Evolutionary conservation across 1,140 invertebrate species (phyloP), one percentile per base, ranked within the genome.

Genomic region (Paraescarpia echinospica): DNA sequence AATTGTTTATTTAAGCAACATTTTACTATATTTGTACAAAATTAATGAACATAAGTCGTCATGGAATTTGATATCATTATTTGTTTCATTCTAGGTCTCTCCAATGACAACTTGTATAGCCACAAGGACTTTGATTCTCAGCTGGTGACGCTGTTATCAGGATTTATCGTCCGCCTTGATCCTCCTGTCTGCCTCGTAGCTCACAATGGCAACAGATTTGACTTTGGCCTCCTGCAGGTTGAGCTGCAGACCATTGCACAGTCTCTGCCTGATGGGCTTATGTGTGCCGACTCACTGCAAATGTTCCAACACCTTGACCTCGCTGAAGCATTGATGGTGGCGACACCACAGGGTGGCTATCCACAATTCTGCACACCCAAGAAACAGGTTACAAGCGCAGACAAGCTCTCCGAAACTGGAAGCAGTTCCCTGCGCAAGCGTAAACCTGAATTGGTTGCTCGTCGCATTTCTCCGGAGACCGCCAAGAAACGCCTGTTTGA

Each of bases 151-250:
- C n/a, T 90, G 34, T 90, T 90, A 35, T 90, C 90, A 90, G 90
- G 90, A 90, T 41, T 90, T 33, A 35, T 35, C 90, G n/a, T 1
- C 27, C 34, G 35, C 27, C 90, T 77, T 18, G 59, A 77, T 77
- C 59, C 59, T 93, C 97, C 97, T 2, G 95, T 97, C n/a, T 98
- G 98, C 94, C 95, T 98, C 33, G 96, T 98, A 12, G 97, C 97
- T 5, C 97, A 98, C 93, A 98, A 98, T 96, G 98, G 98, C 22
- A 96, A 97, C 94, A 92, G 89, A 27, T 98, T 98, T 96, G 98
- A 98, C 95, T 98, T 97, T 96, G 97, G 97, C 88, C 96, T 98
- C 93, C 94, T 98, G 27, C 95, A 96, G 93, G 96, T 96, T 14
- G 97, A 97, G 94, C 95, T 97, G 18, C 34, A 34, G 18, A 12